Percentiles rank a stretch among this genome's conserved stretches.
Conservation (phyloP, 2,888 invertebrate genomes). For the Cacoxenus indagator region DNA sequence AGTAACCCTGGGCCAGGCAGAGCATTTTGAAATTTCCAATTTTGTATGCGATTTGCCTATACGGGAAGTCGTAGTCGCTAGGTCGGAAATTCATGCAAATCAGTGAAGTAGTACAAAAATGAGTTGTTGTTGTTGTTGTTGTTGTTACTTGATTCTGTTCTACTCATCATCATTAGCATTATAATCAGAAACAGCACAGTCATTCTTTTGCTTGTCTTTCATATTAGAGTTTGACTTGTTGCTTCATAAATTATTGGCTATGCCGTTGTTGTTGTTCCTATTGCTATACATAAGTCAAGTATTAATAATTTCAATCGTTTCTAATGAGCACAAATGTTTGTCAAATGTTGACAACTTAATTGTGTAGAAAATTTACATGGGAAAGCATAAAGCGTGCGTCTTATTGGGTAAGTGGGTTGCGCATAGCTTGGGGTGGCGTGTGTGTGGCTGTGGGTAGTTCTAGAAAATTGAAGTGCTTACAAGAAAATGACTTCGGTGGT, state of each 20-base stretch:
- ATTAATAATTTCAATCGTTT: slow-evolving; percentile 53
- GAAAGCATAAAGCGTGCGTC: background rate
- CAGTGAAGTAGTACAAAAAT: slow-evolving; percentile 31
- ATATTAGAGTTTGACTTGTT: background rate
- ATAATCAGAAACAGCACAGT: background rate
- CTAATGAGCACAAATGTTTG: slow-evolving; percentile 61
- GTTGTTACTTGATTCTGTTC: background rate
- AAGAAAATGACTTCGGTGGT: background rate
- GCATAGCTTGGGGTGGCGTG: background rate
- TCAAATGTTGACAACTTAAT: slow-evolving; percentile 59
- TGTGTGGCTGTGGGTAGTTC: background rate
- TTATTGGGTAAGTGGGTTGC: too few species aligned
- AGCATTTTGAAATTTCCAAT: too few species aligned
- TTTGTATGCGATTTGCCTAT: too few species aligned
- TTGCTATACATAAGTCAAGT: slow-evolving; percentile 40
- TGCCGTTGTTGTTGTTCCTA: background rate
- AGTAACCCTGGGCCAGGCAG: background rate
- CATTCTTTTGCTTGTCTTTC: background rate
- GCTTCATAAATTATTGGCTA: background rate
- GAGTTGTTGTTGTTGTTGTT: slow-evolving; percentile 25
- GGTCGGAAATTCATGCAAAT: slow-evolving; percentile 29
- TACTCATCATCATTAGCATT: slow-evolving; percentile 7
- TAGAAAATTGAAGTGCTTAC: background rate
- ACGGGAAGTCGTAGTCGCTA: too few species aligned
- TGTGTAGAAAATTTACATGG: slow-evolving; percentile 55